A percentile compares a stretch with the other conserved stretches of the same genome.
phyloP scores from a whole-genome alignment of 1,140 invertebrate genomes.

The Semibalanus balanoides region DNA sequence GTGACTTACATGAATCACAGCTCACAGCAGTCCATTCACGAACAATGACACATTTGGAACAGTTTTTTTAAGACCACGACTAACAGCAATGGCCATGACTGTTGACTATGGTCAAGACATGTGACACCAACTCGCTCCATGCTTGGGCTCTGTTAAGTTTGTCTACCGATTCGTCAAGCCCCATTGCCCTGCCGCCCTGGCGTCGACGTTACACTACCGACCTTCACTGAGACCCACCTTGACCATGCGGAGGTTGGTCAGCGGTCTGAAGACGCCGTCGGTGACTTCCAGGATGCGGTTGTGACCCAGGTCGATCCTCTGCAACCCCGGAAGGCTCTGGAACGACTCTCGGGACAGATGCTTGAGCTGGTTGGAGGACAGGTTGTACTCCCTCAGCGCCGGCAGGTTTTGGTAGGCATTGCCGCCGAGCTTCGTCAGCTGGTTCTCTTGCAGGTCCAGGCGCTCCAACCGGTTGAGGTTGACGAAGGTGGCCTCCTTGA shows the following conservation, averaged over 20 bases:
- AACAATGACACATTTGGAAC: no score
- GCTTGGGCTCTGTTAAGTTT: no score
- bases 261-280: not conserved
- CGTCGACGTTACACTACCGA: no score
- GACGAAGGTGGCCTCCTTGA: slow-evolving; percentile 3
- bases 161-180: no score
- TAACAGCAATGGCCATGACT: no score
- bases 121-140: no score
- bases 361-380: not conserved
- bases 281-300: not conserved
- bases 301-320: not conserved
- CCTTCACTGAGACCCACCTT: not conserved
- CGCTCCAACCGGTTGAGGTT: not conserved
- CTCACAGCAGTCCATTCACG: no score
- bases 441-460: not conserved
- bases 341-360: not conserved
- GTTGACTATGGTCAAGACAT: no score
- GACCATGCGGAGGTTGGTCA: not conserved
- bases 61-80: no score
- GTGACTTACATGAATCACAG: no score
- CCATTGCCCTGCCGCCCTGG: no score
- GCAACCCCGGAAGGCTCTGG: not conserved
- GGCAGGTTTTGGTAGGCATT: not conserved
- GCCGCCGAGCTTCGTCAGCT: not conserved
- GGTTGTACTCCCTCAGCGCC: not conserved